Base-by-base conservation (phyloP, 2,113 vertebrate genomes). In the Lepus europaeus region DNA sequence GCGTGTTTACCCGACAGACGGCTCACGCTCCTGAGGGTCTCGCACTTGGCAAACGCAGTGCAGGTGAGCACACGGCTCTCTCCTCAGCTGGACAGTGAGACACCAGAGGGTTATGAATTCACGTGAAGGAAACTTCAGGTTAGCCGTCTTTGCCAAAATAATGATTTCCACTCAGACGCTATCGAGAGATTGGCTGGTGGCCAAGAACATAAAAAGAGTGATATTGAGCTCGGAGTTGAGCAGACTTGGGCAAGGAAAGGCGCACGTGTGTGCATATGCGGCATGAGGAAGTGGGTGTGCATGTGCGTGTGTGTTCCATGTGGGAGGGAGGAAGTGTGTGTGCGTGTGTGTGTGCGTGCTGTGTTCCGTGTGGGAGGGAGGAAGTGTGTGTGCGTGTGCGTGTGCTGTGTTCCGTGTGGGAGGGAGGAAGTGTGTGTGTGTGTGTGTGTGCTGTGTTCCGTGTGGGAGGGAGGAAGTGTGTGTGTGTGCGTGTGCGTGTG, bases 1-100 rank as follows among this genome's bases (percentile, higher is more conserved):
- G 0, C 9, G 9, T 9, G 0, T 0, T 1, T 13, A 9, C 7
- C 29, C 27, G 9, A 0, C 16, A 59, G 39, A 61, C 39, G 3
- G 2, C 0, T 3, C 4, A 9, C 3, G 31, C 20, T 70, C 33
- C 81, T 7, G 3, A 7, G 33, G 66, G 9, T 23, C 86, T 68
- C 9, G 14, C 12, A 0, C 80, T 76, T 20, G 31, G 49, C 63
- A 49, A 25, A 25, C 3, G 0, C 5, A 9, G 10, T 0, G 13
- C 56, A 5, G 33, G 11, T 73, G 22, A 70, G 81, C 5, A 23
- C 5, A 27, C 17, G 70, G 74, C 0, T 27, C 3, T 20, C 9
- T 31, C 53, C 61, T 3, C 6, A 79, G 70, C 61, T 8, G 14
- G 74, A n/a, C 63, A 56, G 68, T 9, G 14, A 84, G 84, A 91